Base-by-base conservation (phyloP, 1,140 invertebrate genomes). In the Trichonephila inaurata region DNA sequence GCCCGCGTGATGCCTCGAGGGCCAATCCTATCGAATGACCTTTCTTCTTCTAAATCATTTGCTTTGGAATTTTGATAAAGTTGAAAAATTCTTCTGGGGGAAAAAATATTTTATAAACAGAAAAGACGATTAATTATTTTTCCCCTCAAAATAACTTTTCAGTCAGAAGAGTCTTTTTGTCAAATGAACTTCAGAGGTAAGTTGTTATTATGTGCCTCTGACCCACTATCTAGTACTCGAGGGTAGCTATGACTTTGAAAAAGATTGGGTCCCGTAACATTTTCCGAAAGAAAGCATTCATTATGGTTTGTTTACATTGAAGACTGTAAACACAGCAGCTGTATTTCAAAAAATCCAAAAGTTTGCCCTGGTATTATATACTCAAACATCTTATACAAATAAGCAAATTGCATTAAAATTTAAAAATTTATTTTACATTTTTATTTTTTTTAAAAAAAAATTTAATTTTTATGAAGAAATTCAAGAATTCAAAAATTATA, bases 1-100 rank as follows among this genome's bases (percentile, higher is more conserved):
- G 62, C 87, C 87, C 87, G 64, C 33, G 40, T 64, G 87, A 24
- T 51, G 33, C 87, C 87, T 89, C 44, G n/a, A 28, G 33, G 33
- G 72, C 72, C 24, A 77, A 77, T 77, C 18, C 33, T 40, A 77
- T 77, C 3, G 7, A 14, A 33, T 77, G 72, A 77, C 72, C 72
- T 77, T 77, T 77, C 72, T 69, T n/a, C 16, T 69, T 14, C 51
- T 51, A 51, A 51, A 51, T 51, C 51, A 7, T 51, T 51, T 51
- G 6, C 28, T 33, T 33, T 5, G 33, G 72, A 77, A 33, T 33
- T 40, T 40, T 33, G 28, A 24, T 5, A 18, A 77, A 40, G 33
- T 18, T 18, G 33, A 19, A 24, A 12, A 69, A 24, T 28, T 40
- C 21, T 18, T 77, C 33, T 14, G 0, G 33, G 33, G 5, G 21